Conservation (phyloP, 2,113 vertebrate genomes). For the Acanthisitta chloris region DNA sequence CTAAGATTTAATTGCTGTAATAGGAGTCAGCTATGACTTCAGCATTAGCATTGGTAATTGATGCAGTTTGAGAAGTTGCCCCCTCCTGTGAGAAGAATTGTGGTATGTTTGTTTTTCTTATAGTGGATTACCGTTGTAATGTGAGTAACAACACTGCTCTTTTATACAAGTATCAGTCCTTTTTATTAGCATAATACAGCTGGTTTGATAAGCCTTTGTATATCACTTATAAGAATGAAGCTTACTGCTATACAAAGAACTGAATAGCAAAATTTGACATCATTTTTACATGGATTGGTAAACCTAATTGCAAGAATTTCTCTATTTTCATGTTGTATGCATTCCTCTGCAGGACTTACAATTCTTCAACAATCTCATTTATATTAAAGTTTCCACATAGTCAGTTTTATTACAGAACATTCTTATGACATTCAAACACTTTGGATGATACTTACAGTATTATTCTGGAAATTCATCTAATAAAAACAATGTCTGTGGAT, state of each 20-base stretch:
- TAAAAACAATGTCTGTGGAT: background rate
- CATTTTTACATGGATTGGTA: background rate
- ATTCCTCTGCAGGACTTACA: background rate
- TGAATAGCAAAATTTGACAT: background rate
- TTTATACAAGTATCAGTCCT: background rate
- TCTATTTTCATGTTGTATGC: background rate
- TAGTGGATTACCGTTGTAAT: background rate
- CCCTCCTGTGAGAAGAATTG: background rate
- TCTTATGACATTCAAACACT: background rate
- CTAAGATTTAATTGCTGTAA: background rate
- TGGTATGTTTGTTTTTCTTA: background rate
- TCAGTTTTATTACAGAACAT: background rate
- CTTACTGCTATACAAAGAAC: background rate
- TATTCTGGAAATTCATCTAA: background rate
- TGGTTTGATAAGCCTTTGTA: background rate
- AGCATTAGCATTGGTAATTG: background rate
- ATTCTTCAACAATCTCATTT: background rate
- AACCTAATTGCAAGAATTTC: background rate
- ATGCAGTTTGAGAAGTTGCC: background rate
- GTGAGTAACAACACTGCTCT: background rate
- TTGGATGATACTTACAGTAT: background rate
- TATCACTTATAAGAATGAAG: background rate
- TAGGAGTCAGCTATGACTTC: background rate
- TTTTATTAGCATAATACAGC: background rate
- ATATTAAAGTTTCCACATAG: background rate